Base-by-base conservation (phyloP, 2,797 vertebrate genomes). In the Sebastes kiyomatsui region DNA sequence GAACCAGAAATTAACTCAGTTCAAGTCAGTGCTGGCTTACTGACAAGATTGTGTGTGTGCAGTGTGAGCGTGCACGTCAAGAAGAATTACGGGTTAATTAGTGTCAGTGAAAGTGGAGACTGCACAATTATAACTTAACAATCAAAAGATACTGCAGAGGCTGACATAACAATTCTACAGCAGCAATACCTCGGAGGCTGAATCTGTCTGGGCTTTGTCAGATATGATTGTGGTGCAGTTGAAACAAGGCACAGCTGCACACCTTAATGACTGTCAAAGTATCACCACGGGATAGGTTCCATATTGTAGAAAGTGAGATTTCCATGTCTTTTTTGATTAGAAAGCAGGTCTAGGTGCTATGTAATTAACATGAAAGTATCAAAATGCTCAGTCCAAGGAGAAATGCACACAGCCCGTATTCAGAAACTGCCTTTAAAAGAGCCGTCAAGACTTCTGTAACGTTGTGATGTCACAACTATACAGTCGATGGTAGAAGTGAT, bases 1-100 rank as follows among this genome's bases (percentile, higher is more conserved):
- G 84, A 92, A 89, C 66, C 25, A 86, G 70, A 87, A 83, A 90
- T 87, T 28, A 52, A 72, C 66, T 80, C 7, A 60, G 7, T 38
- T 85, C 46, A 68, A 67, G 71, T 67, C 81, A 54, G 25, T 10
- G 56, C 73, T 84, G 82, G 64, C 67, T 72, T 38, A 14, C 20
- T 72, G 76, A 87, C 72, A 83, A 56, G 22, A 38, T n/a, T 62
- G 6, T 32, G 52, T 65, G 38, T 61, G 12, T 30, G 27, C 20
- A 25, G 20, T 32, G 66, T 12, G 22, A 20, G 8, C 1, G 20
- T 59, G 25, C 32, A 2, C 32, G 35, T 7, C 13, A 38, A 67
- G 74, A 28, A 75, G 22, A 66, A 82, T 65, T 67, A 25, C 2
- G 3, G 32, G 56, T 61, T 81, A 35, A 72, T 80, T 69, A 59